These are phyloP conservation scores for Brachionus rotundiformis DNA, from an alignment of 1,140 invertebrate genomes.

Conservation along the genomic window DNA sequence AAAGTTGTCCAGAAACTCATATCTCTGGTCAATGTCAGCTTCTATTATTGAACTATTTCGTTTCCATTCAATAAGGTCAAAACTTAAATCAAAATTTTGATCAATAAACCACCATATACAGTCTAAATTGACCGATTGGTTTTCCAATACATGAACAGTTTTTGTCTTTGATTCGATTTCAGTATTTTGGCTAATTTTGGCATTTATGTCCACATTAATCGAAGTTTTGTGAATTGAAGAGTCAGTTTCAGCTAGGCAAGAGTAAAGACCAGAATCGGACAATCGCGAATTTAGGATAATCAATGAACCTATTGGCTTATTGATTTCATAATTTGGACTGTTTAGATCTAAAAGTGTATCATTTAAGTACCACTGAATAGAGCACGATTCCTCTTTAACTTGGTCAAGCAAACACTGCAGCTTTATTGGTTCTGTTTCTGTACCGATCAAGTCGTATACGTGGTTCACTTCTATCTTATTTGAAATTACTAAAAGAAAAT, in stretches of 20 bases:
- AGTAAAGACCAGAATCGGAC: slow-evolving; percentile 4
- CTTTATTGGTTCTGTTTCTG: slow-evolving; percentile 9
- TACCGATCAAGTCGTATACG: neutral
- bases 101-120: slow-evolving; percentile 31
- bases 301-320: neutral
- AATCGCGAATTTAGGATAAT: neutral
- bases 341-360: neutral
- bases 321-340: neutral
- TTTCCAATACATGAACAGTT: neutral
- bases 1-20: slow-evolving; percentile 41
- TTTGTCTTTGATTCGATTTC: slow-evolving; percentile 40
- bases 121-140: neutral
- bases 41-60: neutral
- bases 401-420: neutral
- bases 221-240: neutral
- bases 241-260: neutral
- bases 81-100: neutral
- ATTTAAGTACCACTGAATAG: slow-evolving; percentile 14
- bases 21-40: neutral
- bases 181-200: neutral
- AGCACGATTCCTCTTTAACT: neutral
- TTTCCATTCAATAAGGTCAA: slow-evolving; percentile 25
- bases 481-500: neutral
- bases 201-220: neutral
- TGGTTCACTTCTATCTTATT: neutral